Evolutionary conservation across 2,113 vertebrate genomes (phyloP), one percentile per base, ranked within the genome.

Genomic region (Lophochroa leadbeateri): DNA sequence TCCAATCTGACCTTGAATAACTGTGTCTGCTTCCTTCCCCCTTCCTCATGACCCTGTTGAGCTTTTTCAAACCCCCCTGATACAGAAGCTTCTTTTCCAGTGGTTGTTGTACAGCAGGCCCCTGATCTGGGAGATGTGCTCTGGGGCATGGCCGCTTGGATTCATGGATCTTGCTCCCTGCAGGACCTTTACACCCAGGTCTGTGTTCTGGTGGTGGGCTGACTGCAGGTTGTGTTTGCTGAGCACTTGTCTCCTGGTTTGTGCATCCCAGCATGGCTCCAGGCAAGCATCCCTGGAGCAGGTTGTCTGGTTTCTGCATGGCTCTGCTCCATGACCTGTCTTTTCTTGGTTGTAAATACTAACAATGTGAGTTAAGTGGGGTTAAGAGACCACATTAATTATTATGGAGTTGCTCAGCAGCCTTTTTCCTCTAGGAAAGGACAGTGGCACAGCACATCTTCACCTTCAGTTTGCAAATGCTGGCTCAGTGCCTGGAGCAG

Each of bases 191-290:
- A 19, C 7, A 4, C 35, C 3, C 3, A 0, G 39, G 4, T 27
- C 33, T 28, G 65, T 0, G 2, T 70, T 77, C 67, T 25, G 47
- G 53, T 23, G 33, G 2, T 53, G 63, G 47, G 13, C 55, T 35
- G 63, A 3, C 24, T 0, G 0, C 0, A 6, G 37, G 6, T 3
- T 55, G 9, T 5, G 19, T 23, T 75, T 23, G 5, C 60, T 2
- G 1, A 53, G 49, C 5, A 0, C 4, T 50, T 1, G 0, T 8
- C 3, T 31, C 24, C 37, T 11, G 1, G 5, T 7, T 61, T 13
- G 52, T 29, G 43, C 17, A 10, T 5, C 50, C 39, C 9, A 35
- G 15, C 0, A 2, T 8, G 60, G 55, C 5, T 2, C 39, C 68
- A 23, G 49, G 35, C 23, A 31, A 89, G 52, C 23, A 46, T 20